Conservation (phyloP, 1,140 invertebrate species). For the Sitobion miscanthi region DNA sequence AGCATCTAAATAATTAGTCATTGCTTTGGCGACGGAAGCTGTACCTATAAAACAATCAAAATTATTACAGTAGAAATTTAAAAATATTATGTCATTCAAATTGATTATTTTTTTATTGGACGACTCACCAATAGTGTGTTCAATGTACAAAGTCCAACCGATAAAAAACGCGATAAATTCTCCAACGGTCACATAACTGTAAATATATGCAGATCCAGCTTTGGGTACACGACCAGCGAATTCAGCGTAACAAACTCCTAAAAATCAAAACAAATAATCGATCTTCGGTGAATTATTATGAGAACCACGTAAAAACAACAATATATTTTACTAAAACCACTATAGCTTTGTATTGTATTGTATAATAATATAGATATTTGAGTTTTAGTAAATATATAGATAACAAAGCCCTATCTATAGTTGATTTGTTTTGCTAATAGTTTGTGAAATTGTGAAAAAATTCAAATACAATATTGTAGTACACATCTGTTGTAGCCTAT, state of each 20-base stretch:
- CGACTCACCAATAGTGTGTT: slow-evolving; percentile 84
- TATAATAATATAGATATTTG: not conserved
- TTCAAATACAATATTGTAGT: not conserved
- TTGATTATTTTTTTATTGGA: not conserved
- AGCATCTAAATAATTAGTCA: slow-evolving; percentile 76
- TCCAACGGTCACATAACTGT: slow-evolving; percentile 87
- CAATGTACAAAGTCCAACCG: slow-evolving; percentile 90
- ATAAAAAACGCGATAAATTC: slow-evolving; percentile 80
- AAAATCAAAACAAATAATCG: not conserved
- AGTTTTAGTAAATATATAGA: not conserved
- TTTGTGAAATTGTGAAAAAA: not conserved
- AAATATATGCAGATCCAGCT: slow-evolving; percentile 86
- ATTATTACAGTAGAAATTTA: not conserved
- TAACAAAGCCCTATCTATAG: not conserved
- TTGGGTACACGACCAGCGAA: slow-evolving; percentile 86
- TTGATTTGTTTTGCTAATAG: not conserved
- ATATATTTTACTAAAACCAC: not conserved
- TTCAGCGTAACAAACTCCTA: slow-evolving; percentile 83
- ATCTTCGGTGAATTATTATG: not conserved
- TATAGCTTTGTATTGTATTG: not conserved
- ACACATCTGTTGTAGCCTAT: not conserved
- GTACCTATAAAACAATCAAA: slow-evolving; percentile 66
- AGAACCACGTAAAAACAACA: not conserved
- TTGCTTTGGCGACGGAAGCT: slow-evolving; percentile 76
- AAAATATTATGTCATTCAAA: not conserved